phyloP scores from a whole-genome alignment of 53 echinoderm and acorn worm species.

The Mesocentrotus franciscanus region DNA sequence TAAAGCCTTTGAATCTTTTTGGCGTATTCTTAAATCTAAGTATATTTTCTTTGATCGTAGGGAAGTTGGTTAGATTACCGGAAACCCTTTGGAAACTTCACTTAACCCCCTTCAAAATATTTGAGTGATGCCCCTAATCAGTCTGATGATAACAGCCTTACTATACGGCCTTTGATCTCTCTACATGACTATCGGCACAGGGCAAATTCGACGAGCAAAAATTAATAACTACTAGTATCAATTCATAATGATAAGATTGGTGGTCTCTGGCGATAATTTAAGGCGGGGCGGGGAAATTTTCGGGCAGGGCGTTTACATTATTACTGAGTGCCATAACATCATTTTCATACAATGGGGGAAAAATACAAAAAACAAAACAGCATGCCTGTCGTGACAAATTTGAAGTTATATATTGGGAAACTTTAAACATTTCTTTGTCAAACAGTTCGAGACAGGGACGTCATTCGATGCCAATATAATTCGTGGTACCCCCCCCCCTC shows the following conservation, averaged over 20 bases:
- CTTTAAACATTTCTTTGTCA: too few relatives aligned
- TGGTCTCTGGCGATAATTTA: not conserved
- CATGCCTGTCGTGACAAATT: too few relatives aligned
- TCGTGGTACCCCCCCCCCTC: too few relatives aligned
- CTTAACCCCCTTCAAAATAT: not conserved
- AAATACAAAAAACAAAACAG: too few relatives aligned
- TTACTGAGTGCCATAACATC: too few relatives aligned
- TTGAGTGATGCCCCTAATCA: not conserved
- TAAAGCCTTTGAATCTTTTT: too few relatives aligned
- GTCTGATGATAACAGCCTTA: not conserved
- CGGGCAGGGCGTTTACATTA: not conserved
- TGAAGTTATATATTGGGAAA: too few relatives aligned
- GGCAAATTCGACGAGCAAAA: not conserved
- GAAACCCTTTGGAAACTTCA: not conserved
- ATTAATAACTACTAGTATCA: not conserved
- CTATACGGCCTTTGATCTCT: not conserved
- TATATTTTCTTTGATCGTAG: not conserved
- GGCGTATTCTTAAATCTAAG: too few relatives aligned
- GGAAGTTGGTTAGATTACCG: not conserved
- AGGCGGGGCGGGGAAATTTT: not conserved
- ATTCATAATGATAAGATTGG: not conserved
- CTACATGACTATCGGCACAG: not conserved
- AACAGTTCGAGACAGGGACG: too few relatives aligned
- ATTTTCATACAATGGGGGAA: too few relatives aligned
- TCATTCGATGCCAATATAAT: too few relatives aligned